Percentiles rank a stretch among this genome's conserved stretches.
Evolutionary conservation across 2,797 vertebrate species (phyloP).

Genomic region (Lutjanus argentimaculatus): DNA sequence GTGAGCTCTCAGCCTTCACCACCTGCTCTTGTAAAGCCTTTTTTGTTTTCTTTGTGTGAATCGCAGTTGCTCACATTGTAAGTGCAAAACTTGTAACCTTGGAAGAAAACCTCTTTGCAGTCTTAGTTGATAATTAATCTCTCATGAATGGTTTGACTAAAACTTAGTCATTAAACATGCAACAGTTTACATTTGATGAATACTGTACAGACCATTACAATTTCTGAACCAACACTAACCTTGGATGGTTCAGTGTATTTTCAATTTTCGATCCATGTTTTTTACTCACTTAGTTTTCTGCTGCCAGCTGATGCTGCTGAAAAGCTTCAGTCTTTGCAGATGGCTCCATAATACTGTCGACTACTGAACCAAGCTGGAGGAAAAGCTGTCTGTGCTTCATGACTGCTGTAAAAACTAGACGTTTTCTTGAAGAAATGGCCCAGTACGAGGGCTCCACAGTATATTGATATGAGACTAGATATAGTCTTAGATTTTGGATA

Average conservation of each 20-base stretch:
- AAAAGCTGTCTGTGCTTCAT: conserved; percentile 21
- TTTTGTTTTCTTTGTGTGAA: conserved; percentile 3
- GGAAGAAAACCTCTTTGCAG: neutral
- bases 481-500: too few relatives aligned
- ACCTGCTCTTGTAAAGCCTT: neutral
- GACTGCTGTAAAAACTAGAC: neutral
- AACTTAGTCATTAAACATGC: neutral
- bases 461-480: too few relatives aligned
- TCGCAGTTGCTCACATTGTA: neutral
- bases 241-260: too few relatives aligned
- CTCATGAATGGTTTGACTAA: neutral
- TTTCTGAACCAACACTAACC: neutral
- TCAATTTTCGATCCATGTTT: too few relatives aligned
- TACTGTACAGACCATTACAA: neutral
- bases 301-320: too few relatives aligned
- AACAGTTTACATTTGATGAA: neutral
- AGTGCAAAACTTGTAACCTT: neutral
- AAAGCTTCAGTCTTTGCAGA: conserved; percentile 30
- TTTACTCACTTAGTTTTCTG: too few relatives aligned
- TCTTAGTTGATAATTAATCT: neutral
- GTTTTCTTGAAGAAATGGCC: neutral
- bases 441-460: too few relatives aligned
- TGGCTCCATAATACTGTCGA: conserved; percentile 21
- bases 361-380: conserved; percentile 16
- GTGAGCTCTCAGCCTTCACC: neutral